phyloP scores from a whole-genome alignment of 2,113 vertebrate genomes.

The Bettongia penicillata region DNA sequence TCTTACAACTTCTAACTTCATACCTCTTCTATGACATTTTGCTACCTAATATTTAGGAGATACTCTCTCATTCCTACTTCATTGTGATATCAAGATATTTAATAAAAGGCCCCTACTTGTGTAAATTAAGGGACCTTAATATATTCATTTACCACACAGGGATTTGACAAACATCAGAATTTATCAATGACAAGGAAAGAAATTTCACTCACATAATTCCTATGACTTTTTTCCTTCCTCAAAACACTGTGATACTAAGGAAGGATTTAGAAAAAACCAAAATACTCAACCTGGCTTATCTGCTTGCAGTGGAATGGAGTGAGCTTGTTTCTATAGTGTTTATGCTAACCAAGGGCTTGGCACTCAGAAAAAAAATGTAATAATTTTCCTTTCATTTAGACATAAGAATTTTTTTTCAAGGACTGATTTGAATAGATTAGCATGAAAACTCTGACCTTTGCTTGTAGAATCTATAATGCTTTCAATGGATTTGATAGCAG shows the following conservation, averaged over 20 bases:
- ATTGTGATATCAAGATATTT: conserved; percentile 1
- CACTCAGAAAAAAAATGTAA: neutral
- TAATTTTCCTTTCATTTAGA: conserved; percentile 57
- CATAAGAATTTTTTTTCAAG: conserved; percentile 28
- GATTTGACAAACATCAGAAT: conserved; percentile 7
- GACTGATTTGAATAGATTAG: conserved; percentile 41
- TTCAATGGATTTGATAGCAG: conserved; percentile 26
- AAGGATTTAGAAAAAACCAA: conserved; percentile 45
- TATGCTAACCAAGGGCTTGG: conserved; percentile 35
- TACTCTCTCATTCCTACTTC: neutral
- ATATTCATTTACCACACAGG: neutral
- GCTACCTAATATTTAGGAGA: neutral
- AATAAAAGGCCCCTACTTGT: neutral
- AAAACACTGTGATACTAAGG: conserved; percentile 27
- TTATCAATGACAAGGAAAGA: conserved; percentile 45
- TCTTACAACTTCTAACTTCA: neutral
- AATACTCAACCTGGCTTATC: neutral
- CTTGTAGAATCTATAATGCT: conserved; percentile 50
- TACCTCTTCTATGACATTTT: neutral
- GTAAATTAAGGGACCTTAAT: neutral
- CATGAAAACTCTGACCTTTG: conserved; percentile 37
- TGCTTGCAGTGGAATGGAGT: neutral
- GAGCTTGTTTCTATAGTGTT: neutral
- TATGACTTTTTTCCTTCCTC: neutral
- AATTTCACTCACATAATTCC: neutral